Evolutionary conservation across 2,797 vertebrate genomes (phyloP), one percentile per base, ranked within the genome.

Genomic region (Sphenodon punctatus): DNA sequence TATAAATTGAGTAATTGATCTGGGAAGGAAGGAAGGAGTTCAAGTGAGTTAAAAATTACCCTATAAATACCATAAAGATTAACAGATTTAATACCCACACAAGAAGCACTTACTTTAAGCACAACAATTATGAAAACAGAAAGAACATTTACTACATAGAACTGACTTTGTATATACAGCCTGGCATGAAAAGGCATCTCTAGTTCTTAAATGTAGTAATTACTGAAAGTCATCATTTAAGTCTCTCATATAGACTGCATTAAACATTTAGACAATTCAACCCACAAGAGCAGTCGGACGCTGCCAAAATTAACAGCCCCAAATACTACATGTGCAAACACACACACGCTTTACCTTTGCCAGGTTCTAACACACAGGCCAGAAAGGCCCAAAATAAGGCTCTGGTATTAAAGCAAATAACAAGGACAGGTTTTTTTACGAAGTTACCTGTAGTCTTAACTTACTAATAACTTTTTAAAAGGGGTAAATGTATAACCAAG

Each of bases 21-120:
- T 34, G 32, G 17, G 59, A n/a, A 87, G 88, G 82, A 89, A 84
- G 81, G 72, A 85, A 83, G 55, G 77, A 86, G 69, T 64, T 42
- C 45, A 64, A 56, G 66, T 71, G 63, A 78, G 85, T 81, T 78
- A 92, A 94, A 93, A 93, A 94, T 91, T 91, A 93, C 87, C 88
- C 91, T 87, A 91, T 93, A 94, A 93, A 93, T 91, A 92, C 86
- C 88, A 70, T 79, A 82, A 92, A 94, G 92, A 94, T 91, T 89
- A 94, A 90, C 87, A 94, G 90, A 86, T 92, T 86, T 91, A 91
- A 91, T 73, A 91, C 84, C 88, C 90, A 91, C 86, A 92, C 91
- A 93, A 93, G 92, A 86, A 93, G 90, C 80, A 78, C 91, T 92
- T 90, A 92, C 76, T 74, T 84, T 88, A 91, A 93, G 90, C 67